Evolutionary conservation across 2,888 invertebrate genomes (phyloP), one percentile per base, ranked within the genome.

Genomic region (Conus canariensis): DNA sequence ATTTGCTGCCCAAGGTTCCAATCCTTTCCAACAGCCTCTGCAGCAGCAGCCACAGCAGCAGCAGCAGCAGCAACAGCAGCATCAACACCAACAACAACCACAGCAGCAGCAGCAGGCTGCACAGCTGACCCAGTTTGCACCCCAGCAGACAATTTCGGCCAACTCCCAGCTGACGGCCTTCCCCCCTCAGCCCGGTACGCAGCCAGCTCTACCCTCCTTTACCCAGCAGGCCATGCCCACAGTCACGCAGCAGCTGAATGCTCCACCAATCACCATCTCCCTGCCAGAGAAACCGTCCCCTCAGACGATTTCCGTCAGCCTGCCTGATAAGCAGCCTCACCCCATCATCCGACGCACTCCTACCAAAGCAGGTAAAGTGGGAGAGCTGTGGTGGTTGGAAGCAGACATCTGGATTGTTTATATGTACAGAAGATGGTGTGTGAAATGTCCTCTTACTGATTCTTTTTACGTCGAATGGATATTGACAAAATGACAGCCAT

Each of bases 291-390:
- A 4, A 90, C 92, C 90, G 87, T 93, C 93, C 80, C 30, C 90
- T 59, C 90, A 88, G 88, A 93, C 93, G 88, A 92, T 93, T 87
- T 92, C 94, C 90, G 91, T 94, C 90, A 92, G 93, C 67, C 25
- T 89, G 85, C 89, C 89, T 1, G 89, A 85, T 1, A 85, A 90
- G 91, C 87, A 59, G 56, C 87, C 83, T 8, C 87, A 85, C 16
- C 77, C 64, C 87, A 89, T 64, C 90, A 82, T 93, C 60, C 94
- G 95, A 91, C 94, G 94, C 16, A 94, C 93, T 87, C 93, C 94
- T 7, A 94, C 94, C 6, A 95, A 94, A 94, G 94, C 94, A 92
- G 94, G 95, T 95, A 90, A 58, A 82, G 30, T 45, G 30, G 45
- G 12, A 45, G 16, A 74, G 22, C 74, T 19, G 12, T n/a, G 74